Percentiles rank a stretch among this genome's conserved stretches.
Conservation (phyloP, 2,888 invertebrate genomes). For the Cantharis lateralis region DNA sequence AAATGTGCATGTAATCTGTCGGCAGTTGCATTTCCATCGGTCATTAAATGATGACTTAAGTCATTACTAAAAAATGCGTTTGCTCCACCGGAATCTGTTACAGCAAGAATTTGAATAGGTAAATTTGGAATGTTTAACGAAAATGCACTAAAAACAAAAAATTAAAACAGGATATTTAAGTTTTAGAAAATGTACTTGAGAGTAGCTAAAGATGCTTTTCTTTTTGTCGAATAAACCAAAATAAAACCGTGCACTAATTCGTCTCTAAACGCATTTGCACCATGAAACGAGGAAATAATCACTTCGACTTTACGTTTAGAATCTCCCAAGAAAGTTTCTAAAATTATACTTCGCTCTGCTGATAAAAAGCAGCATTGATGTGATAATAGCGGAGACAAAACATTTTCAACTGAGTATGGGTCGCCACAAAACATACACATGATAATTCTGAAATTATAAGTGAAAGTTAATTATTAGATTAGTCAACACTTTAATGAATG, state of each 20-base stretch:
- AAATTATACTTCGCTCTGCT: conserved; percentile 83
- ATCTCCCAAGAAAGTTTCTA: conserved; percentile 91
- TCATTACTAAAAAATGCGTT: conserved; percentile 90
- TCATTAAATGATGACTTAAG: conserved; percentile 85
- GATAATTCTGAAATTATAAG: conserved; percentile 71
- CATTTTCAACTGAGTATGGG: conserved; percentile 87
- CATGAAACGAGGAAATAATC: conserved; percentile 94
- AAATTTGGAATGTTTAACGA: conserved; percentile 91
- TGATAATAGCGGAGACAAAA: conserved; percentile 83
- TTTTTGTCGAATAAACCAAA: conserved; percentile 90
- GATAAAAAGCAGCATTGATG: conserved; percentile 87
- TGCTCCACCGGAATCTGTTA: conserved; percentile 88
- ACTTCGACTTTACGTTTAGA: conserved; percentile 86
- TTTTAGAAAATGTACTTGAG: conserved; percentile 69
- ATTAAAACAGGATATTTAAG: conserved; percentile 2
- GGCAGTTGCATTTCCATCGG: conserved; percentile 91
- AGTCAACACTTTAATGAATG: neutral
- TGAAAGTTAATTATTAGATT: neutral
- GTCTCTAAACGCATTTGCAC: conserved; percentile 88
- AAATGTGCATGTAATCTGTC: conserved; percentile 89
- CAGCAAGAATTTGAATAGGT: conserved; percentile 92
- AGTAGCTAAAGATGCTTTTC: conserved; percentile 92
- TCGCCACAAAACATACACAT: conserved; percentile 98
- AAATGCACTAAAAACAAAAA: conserved; percentile 71
- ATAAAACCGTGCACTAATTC: conserved; percentile 94